Evolutionary conservation across 1,140 invertebrate genomes (phyloP), one percentile per base, ranked within the genome.

Genomic region (Drosophila nigromelanica): DNA sequence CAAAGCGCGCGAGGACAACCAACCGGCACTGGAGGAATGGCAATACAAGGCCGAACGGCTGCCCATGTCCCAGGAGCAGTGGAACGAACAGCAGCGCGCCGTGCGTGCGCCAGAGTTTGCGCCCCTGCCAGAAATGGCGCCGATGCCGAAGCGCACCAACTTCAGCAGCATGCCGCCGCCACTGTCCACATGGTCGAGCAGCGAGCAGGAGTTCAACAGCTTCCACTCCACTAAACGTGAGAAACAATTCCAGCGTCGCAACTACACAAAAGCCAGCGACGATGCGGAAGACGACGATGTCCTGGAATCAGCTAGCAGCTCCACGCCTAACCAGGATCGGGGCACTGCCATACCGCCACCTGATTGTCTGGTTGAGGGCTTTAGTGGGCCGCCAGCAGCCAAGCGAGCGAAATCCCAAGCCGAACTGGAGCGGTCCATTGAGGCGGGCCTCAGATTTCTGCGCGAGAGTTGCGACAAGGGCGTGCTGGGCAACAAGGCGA

Each of bases 61-160:
- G 42, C 90, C 89, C 8, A 95, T 96, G 94, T 94, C 94, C 0
- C 96, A 97, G 93, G 95, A 96, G 90, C 95, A 97, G 92, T 97
- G 96, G 95, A 94, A 96, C 10, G 93, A 96, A 61, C 95, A 96
- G 78, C 94, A 96, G 89, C 93, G 96, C 56, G 91, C 92, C 67
- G 94, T 96, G 80, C 93, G 96, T 63, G 92, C 92, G 8, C 60
- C 93, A 5, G 95, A 97, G 90, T 97, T 97, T 91, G 96, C 95
- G 1, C 95, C 95, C 5, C 50, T 75, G n/a, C 70, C 83, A 12
- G 78, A 92, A 67, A 2, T 37, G 18, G 35, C 24, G 6, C 62
- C 73, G 0, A 82, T 33, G 6, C 66, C 75, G 0, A 85, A 79
- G 62, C 66, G 89, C 37, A 80, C 74, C 67, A 83, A 92, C 37